Evolutionary conservation across 2,113 vertebrate species (phyloP).

Genomic region (Megalops atlanticus): DNA sequence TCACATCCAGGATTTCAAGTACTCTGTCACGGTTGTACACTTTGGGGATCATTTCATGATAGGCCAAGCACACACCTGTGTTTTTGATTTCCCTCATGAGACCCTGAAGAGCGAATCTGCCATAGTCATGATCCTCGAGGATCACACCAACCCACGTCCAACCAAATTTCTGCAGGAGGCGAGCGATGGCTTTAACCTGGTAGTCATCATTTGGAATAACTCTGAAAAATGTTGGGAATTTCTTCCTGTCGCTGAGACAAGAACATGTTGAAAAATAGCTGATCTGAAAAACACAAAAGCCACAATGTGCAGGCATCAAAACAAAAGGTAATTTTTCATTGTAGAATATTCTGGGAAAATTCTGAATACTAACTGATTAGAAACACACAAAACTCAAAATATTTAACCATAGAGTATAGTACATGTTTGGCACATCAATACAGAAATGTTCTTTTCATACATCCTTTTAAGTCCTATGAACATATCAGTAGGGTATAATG

Average conservation of each 20-base stretch:
- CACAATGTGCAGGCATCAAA: too few relatives aligned
- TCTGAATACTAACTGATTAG: too few relatives aligned
- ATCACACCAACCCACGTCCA: slow-evolving; percentile 58
- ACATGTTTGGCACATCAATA: too few relatives aligned
- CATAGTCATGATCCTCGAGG: slow-evolving; percentile 56
- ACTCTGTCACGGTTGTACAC: slow-evolving; percentile 39
- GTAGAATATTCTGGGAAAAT: too few relatives aligned
- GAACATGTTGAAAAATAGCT: slow-evolving; percentile 72
- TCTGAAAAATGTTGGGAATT: slow-evolving; percentile 72
- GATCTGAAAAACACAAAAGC: too few relatives aligned
- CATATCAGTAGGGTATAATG: too few relatives aligned
- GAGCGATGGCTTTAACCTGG: slow-evolving; percentile 61
- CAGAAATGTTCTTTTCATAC: too few relatives aligned
- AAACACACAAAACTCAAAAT: too few relatives aligned
- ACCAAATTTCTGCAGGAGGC: slow-evolving; percentile 50
- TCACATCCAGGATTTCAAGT: slow-evolving; percentile 50
- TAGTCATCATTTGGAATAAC: slow-evolving; percentile 72
- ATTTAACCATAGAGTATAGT: too few relatives aligned
- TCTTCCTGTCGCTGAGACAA: slow-evolving; percentile 64
- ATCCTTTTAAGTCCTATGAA: too few relatives aligned
- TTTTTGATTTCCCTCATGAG: slow-evolving; percentile 47
- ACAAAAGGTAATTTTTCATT: too few relatives aligned
- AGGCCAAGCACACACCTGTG: slow-evolving; percentile 52
- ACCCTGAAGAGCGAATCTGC: slow-evolving; percentile 51
- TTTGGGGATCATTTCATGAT: slow-evolving; percentile 57